phyloP scores from a whole-genome alignment of 2,113 vertebrate genomes.

The Notarius quadriscutis region DNA sequence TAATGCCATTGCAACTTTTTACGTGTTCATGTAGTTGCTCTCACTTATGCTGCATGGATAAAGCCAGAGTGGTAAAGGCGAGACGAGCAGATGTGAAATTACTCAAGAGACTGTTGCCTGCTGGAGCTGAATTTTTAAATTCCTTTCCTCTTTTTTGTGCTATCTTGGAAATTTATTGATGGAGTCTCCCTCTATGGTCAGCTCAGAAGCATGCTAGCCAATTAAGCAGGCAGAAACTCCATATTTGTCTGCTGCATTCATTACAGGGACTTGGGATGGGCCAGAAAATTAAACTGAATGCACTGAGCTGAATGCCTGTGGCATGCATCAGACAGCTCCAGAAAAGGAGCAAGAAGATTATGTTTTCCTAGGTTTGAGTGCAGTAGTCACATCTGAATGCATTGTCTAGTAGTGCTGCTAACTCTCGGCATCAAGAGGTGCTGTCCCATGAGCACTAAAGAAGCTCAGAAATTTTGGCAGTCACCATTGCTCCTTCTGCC shows the following conservation, averaged over 20 bases:
- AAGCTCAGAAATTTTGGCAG: constrained; percentile 36
- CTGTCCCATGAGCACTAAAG: constrained; percentile 11
- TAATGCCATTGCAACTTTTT: constrained; percentile 32
- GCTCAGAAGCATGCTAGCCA: constrained; percentile 25
- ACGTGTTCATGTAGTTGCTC: constrained; percentile 20
- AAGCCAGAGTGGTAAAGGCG: not conserved
- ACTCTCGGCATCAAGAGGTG: constrained; percentile 14
- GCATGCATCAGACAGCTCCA: not conserved
- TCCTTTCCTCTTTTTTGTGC: not conserved
- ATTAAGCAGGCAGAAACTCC: constrained; percentile 35
- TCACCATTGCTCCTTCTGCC: constrained; percentile 35
- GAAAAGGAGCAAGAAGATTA: not conserved
- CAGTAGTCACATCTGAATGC: constrained; percentile 13
- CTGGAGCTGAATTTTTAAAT: constrained; percentile 27
- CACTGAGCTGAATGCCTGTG: not conserved
- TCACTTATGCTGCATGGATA: constrained; percentile 36
- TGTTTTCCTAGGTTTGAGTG: not conserved
- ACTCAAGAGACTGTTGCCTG: constrained; percentile 23
- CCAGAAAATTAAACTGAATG: constrained; percentile 20
- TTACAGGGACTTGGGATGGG: constrained; percentile 16
- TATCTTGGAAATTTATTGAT: not conserved
- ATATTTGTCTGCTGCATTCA: constrained; percentile 20
- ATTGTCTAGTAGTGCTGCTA: constrained; percentile 18
- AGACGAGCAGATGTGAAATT: constrained; percentile 40
- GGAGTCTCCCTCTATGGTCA: constrained; percentile 1